Evolutionary conservation across 2,797 vertebrate genomes (phyloP), one percentile per base, ranked within the genome.

Genomic region (Catostomus latipinnis): DNA sequence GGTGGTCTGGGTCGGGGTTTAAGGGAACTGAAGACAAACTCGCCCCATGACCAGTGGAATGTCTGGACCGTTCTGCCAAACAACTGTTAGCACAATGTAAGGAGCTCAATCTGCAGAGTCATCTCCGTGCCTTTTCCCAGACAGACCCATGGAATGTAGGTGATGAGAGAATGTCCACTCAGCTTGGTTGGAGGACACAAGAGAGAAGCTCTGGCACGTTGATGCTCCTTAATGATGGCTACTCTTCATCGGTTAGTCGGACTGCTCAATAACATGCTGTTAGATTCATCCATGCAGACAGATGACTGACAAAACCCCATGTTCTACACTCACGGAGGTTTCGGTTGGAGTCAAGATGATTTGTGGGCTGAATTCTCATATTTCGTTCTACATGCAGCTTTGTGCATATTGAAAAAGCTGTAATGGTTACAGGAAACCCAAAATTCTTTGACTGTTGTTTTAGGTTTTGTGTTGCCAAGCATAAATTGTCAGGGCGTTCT

Each of bases 91-190:
- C 94, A 94, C 92, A 91, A 94, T 96, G 95, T 95, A 95, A 92
- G 96, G 95, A 94, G 94, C 94, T 96, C 95, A 95, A 94, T 96
- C 96, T 94, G 93, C 94, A 93, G 93, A 95, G 94, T 95, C 95
- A 95, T 94, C 93, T 95, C 92, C 89, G 92, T 91, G 94, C 94
- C 96, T 96, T 95, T 95, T 95, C 91, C 85, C 91, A 94, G 90
- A 83, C 92, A 93, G 95, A 96, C 95, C 95, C 93, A 90, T 94
- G 96, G 97, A 98, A 98, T 98, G 96, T 95, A 93, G 90, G 92
- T 93, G 96, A 96, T 98, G 96, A 98, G 95, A 97, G 96, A 95
- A 96, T 91, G 62, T 71, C 76, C 73, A 80, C 82, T 82, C 70
- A 77, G 74, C 76, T 68, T 70, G 34, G 74, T 63, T 82, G 91